Evolutionary conservation across 2,888 invertebrate genomes (phyloP).

Genomic region (Nineta flava): DNA sequence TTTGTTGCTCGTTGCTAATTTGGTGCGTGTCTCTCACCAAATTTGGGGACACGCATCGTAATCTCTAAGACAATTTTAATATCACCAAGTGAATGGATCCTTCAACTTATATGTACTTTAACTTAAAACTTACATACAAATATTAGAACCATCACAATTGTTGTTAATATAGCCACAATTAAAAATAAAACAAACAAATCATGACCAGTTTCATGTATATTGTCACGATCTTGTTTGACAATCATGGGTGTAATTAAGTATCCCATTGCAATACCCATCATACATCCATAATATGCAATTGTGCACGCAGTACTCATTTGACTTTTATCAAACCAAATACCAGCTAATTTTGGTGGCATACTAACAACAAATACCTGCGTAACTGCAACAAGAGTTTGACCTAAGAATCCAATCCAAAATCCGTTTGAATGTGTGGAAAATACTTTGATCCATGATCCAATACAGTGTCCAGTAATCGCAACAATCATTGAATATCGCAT

Average conservation of each 20-base stretch:
- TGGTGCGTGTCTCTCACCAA: too few species aligned
- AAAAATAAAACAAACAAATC: slow-evolving; percentile 37
- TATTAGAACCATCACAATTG: slow-evolving; percentile 21
- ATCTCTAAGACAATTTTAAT: too few species aligned
- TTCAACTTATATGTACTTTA: too few species aligned
- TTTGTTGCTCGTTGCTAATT: too few species aligned
- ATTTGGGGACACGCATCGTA: too few species aligned
- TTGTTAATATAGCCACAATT: slow-evolving; percentile 34
- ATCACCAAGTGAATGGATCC: too few species aligned
- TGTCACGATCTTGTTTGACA: slow-evolving; percentile 14
- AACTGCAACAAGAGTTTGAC: slow-evolving; percentile 35
- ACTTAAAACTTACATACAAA: too few species aligned
- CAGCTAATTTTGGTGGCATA: slow-evolving; percentile 49
- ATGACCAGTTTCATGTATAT: slow-evolving; percentile 20
- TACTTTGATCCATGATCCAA: slow-evolving; percentile 44
- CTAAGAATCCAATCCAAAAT: slow-evolving; percentile 43
- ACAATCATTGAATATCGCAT: too few species aligned
- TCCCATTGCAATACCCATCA: slow-evolving; percentile 52
- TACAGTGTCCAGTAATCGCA: slow-evolving; percentile 15
- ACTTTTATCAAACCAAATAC: slow-evolving; percentile 49
- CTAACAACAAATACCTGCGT: slow-evolving; percentile 50
- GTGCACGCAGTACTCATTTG: slow-evolving; percentile 52
- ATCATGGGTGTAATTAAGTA: slow-evolving; percentile 46
- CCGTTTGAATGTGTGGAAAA: slow-evolving; percentile 38
- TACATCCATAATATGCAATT: slow-evolving; percentile 55